A percentile compares a stretch with the other conserved stretches of the same genome.
Evolutionary conservation across 2,797 vertebrate species (phyloP).

Genomic region (Selene dorsalis): DNA sequence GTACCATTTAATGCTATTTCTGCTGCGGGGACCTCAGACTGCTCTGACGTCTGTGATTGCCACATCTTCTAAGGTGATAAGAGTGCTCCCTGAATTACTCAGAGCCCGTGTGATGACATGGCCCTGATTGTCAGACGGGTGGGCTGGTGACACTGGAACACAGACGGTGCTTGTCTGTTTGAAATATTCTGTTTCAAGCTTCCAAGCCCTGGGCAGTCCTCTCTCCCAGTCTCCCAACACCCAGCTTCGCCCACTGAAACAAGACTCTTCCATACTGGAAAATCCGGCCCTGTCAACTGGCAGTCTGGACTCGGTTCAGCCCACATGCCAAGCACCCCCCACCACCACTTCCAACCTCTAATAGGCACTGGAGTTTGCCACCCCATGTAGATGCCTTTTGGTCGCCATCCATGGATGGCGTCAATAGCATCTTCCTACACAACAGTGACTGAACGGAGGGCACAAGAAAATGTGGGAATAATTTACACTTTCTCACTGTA

Average conservation of each 20-base stretch:
- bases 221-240: constrained; percentile 83
- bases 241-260: constrained; percentile 83
- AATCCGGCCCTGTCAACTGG: constrained; percentile 84
- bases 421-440: constrained; percentile 90
- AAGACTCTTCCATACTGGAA: constrained; percentile 84
- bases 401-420: constrained; percentile 85
- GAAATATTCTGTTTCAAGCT: constrained; percentile 84
- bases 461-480: constrained; percentile 86
- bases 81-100: constrained; percentile 82
- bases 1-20: constrained; percentile 52
- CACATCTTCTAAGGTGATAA: constrained; percentile 77
- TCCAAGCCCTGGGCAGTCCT: constrained; percentile 83
- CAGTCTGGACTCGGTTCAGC: constrained; percentile 83
- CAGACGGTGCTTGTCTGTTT: constrained; percentile 87
- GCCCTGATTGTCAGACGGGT: constrained; percentile 87
- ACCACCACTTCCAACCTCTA: constrained; percentile 72
- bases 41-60: constrained; percentile 79
- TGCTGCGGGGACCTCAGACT: constrained; percentile 58
- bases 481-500: constrained; percentile 87
- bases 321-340: constrained; percentile 74
- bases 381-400: constrained; percentile 86
- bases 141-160: constrained; percentile 87
- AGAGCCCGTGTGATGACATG: constrained; percentile 79
- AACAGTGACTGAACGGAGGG: constrained; percentile 85
- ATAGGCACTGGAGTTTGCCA: constrained; percentile 82